These are phyloP conservation scores for Hydropotes inermis DNA, from an alignment of 2,113 vertebrate species.

Conservation along the genomic window DNA sequence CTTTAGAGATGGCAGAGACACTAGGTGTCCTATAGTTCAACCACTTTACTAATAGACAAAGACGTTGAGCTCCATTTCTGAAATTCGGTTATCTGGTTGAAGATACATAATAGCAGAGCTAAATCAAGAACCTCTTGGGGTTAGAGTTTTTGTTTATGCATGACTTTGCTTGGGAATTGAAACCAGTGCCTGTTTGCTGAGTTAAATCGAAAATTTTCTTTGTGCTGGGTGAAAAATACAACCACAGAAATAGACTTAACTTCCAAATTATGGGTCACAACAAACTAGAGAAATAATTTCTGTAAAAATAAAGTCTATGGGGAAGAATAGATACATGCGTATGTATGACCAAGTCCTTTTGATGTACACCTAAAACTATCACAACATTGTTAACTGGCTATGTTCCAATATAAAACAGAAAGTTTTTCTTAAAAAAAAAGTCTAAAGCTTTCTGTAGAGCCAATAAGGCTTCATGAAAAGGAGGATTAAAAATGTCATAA, in stretches of 20 bases:
- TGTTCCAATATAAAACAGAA: background rate
- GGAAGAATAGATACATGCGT: background rate
- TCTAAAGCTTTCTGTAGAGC: background rate
- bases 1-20: background rate
- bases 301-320: background rate
- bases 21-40: background rate
- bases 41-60: background rate
- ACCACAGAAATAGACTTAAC: background rate
- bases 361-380: background rate
- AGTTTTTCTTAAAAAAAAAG: background rate
- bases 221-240: background rate
- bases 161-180: constrained; percentile 33
- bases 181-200: constrained; percentile 18
- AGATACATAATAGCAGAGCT: background rate
- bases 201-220: constrained; percentile 18
- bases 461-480: background rate
- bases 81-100: background rate
- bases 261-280: constrained; percentile 13
- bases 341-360: background rate
- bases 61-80: background rate
- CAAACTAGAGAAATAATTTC: background rate
- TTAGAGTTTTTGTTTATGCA: constrained; percentile 13
- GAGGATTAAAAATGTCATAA: background rate
- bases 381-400: background rate
- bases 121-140: background rate